A percentile compares a stretch with the other conserved stretches of the same genome.
These are phyloP conservation scores for Albula goreensis DNA, from an alignment of 2,113 vertebrate species.

Conservation along the genomic window DNA sequence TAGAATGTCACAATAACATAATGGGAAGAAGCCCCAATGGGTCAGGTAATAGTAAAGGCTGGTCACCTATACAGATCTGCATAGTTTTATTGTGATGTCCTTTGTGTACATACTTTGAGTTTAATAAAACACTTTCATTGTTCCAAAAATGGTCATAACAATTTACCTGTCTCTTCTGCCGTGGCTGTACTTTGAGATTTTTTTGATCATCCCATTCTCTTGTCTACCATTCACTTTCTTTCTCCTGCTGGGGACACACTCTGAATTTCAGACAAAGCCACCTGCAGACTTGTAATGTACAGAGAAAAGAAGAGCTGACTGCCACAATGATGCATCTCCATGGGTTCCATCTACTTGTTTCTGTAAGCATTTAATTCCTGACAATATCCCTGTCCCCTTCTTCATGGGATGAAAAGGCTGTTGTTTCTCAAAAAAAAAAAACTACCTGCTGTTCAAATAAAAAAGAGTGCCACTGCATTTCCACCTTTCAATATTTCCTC, in stretches of 20 bases:
- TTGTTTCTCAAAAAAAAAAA: too few species aligned
- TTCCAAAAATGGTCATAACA: conserved; percentile 54
- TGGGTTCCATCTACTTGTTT: neutral
- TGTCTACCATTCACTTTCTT: conserved; percentile 24
- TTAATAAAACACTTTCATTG: conserved; percentile 62
- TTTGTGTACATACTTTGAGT: conserved; percentile 42
- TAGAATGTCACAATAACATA: neutral
- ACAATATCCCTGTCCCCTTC: too few species aligned
- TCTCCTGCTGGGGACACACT: conserved; percentile 50
- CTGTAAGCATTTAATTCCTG: neutral
- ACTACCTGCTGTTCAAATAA: too few species aligned
- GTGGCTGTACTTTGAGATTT: conserved; percentile 46
- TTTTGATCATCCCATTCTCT: conserved; percentile 46
- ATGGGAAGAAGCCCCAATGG: conserved; percentile 27
- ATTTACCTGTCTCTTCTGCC: conserved; percentile 44
- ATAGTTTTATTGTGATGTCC: conserved; percentile 20
- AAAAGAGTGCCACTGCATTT: too few species aligned
- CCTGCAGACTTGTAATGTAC: conserved; percentile 12
- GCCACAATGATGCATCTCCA: neutral
- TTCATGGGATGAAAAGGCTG: too few species aligned
- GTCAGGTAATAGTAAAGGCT: conserved; percentile 31
- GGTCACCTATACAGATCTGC: conserved; percentile 29
- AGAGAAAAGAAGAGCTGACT: neutral
- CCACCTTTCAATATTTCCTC: too few species aligned
- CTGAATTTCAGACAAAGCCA: conserved; percentile 29